Evolutionary conservation across 2,888 invertebrate genomes (phyloP).

Genomic region (Cryptocephalus primarius): DNA sequence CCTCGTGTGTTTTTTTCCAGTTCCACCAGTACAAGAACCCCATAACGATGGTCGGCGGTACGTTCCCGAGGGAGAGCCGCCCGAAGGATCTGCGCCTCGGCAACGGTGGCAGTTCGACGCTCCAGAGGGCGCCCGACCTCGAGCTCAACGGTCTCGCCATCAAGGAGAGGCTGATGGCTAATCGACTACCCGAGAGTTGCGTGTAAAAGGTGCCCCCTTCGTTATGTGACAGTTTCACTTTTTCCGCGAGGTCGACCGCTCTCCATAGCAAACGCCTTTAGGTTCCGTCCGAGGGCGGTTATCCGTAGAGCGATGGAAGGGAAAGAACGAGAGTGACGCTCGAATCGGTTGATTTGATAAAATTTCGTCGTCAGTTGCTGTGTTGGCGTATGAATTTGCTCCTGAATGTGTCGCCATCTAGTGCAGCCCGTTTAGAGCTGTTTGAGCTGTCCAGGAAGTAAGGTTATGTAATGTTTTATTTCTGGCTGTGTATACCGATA

Average conservation of each 20-base stretch:
- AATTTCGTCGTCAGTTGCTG: no score
- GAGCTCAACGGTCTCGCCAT: constrained; percentile 74
- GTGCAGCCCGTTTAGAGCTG: no score
- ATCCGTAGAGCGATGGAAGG: background rate
- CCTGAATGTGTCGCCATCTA: background rate
- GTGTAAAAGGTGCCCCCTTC: constrained; percentile 46
- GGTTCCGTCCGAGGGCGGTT: constrained; percentile 15
- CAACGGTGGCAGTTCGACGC: constrained; percentile 38
- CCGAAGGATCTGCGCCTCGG: constrained; percentile 39
- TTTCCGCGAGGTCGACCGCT: no score
- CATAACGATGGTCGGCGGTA: constrained; percentile 41
- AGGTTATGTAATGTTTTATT: no score
- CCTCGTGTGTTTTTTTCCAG: constrained; percentile 16
- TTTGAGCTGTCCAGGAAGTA: no score
- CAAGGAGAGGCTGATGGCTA: constrained; percentile 77
- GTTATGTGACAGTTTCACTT: background rate
- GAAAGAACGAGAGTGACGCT: background rate
- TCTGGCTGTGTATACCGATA: no score
- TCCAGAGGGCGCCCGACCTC: constrained; percentile 34
- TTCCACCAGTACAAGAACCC: constrained; percentile 42
- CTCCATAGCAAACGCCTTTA: background rate
- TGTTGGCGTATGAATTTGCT: background rate
- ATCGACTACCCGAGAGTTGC: constrained; percentile 79
- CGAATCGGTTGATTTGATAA: no score
- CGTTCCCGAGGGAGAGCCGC: constrained; percentile 48